Conservation (phyloP, 23 tunicate species). For the Clavelina lepadiformis region DNA sequence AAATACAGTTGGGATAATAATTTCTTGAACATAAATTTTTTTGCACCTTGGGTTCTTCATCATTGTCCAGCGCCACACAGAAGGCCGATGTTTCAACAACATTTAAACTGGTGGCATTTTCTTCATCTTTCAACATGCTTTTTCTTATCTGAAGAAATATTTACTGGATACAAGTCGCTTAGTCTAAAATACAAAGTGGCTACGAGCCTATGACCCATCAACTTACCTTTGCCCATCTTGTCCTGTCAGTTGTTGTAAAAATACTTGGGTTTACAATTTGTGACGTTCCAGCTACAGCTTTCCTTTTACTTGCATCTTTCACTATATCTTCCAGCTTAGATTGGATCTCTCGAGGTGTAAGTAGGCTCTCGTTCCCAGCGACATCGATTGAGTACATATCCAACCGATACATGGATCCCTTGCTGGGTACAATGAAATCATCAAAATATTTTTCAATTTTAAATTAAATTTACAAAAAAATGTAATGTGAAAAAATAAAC, state of each 20-base stretch:
- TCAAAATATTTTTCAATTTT: neutral
- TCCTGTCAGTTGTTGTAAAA: constrained; percentile 58
- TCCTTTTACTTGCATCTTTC: constrained; percentile 24
- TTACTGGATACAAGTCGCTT: neutral
- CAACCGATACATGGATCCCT: constrained; percentile 61
- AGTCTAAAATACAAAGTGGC: neutral
- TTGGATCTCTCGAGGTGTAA: constrained; percentile 83
- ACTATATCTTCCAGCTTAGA: constrained; percentile 48
- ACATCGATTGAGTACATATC: constrained; percentile 26
- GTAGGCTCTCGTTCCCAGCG: constrained; percentile 41
- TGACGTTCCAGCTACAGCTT: neutral
- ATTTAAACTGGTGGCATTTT: constrained; percentile 30
- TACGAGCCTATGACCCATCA: neutral
- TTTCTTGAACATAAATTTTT: neutral
- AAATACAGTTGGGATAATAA: neutral
- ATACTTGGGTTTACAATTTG: constrained; percentile 39
- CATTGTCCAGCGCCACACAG: constrained; percentile 54
- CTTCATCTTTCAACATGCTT: constrained; percentile 8
- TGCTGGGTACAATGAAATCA: constrained; percentile 22
- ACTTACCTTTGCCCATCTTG: constrained; percentile 77
- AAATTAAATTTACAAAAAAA: neutral
- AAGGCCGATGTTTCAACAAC: constrained; percentile 77
- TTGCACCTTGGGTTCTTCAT: no score
- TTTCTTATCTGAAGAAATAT: constrained; percentile 27
- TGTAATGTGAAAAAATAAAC: neutral